A percentile compares a stretch with the other conserved stretches of the same genome.
Evolutionary conservation across 2,888 invertebrate species (phyloP).

Genomic region (Papilio demoleus): DNA sequence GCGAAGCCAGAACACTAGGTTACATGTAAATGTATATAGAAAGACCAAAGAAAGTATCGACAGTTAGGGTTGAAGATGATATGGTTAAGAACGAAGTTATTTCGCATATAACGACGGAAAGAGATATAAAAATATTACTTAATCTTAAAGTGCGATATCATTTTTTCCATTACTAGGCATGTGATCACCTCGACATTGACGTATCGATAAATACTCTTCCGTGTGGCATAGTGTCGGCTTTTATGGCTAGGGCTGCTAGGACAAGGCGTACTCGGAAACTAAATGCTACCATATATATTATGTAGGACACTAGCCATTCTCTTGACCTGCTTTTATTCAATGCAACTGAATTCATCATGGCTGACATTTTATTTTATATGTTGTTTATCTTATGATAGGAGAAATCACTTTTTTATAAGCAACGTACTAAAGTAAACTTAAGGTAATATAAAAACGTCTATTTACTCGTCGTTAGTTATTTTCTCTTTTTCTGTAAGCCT

Average conservation of each 20-base stretch:
- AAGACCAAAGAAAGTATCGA: too few species aligned
- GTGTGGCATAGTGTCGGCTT: conserved; percentile 36
- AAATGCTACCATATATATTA: conserved; percentile 31
- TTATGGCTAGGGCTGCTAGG: conserved; percentile 35
- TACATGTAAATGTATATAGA: too few species aligned
- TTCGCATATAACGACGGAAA: too few species aligned
- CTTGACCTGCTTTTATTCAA: conserved; percentile 36
- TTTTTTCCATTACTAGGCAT: conserved; percentile 20
- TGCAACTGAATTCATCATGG: conserved; percentile 18
- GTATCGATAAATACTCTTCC: conserved; percentile 39
- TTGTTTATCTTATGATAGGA: background rate
- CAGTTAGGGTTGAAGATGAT: too few species aligned
- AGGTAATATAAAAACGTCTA: too few species aligned
- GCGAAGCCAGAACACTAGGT: too few species aligned
- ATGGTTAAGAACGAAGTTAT: too few species aligned
- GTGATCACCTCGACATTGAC: conserved; percentile 40
- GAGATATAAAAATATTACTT: background rate
- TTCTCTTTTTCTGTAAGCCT: background rate
- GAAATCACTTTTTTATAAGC: too few species aligned
- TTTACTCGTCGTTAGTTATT: too few species aligned
- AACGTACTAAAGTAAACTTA: too few species aligned
- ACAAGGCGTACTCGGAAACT: conserved; percentile 37
- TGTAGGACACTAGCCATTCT: conserved; percentile 28
- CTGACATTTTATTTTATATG: conserved; percentile 1
- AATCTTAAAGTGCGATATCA: conserved; percentile 4